Base-by-base conservation (phyloP, 2,888 invertebrate species). In the Therioaphis trifolii region DNA sequence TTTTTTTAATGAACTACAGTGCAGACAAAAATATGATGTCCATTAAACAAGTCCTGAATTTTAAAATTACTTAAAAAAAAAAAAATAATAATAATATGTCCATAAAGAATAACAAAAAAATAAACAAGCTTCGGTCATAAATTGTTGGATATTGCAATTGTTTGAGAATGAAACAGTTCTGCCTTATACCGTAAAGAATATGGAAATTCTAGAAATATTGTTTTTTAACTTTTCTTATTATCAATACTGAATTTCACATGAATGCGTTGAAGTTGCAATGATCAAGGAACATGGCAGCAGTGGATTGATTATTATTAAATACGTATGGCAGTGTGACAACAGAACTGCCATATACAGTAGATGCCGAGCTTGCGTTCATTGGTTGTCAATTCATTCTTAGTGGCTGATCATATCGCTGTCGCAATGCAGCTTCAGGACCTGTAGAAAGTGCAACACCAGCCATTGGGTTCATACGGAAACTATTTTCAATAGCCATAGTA, bases 311-410 rank as follows among this genome's bases (percentile, higher is more conserved):
- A 80, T 80, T 80, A n/a, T 74, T 82, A 63, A 82, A 82, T 61
- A 82, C 49, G 27, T 82, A 82, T 82, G 72, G 72, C 72, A 82
- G 82, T 74, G 82, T 72, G 82, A 82, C 72, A 35, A 82, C 82
- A 74, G 82, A 82, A 82, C 72, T 82, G 82, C 82, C 72, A 74
- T 72, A 82, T 40, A 82, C 82, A 82, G 80, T 63, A 18, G 82
- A 74, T 82, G 82, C 82, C 82, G 72, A 74, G 63, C 82, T 82
- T 74, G 82, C 52, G 49, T 82, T 82, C 72, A 82, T 82, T 82
- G 72, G 82, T 82, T 82, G 82, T 82, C 82, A 82, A 74, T 82
- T 82, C 82, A 82, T 82, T 82, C 72, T 63, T 82, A 82, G 66
- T 66, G 82, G 63, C 40, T 82, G 82, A 27, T 82, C 82, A 63